Percentiles rank a stretch among this genome's conserved stretches.
Evolutionary conservation across 2,797 vertebrate genomes (phyloP).

Genomic region (Tokudaia muenninki): DNA sequence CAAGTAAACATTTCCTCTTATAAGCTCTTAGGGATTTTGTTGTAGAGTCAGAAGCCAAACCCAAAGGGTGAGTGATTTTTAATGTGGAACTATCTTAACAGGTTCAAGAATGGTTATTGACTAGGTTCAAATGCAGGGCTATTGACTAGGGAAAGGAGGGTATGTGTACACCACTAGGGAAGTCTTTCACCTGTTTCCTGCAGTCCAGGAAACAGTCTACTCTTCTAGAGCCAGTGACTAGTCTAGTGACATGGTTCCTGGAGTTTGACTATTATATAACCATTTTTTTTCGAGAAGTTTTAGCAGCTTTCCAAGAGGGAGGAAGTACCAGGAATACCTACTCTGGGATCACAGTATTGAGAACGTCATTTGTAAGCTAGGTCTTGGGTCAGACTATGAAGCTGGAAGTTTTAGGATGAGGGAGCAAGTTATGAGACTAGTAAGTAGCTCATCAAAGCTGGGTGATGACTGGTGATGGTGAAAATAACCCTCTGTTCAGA

Average conservation of each 20-base stretch:
- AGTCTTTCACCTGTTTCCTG: too few relatives aligned
- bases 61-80: background rate
- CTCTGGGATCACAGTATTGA: background rate
- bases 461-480: conserved; percentile 6
- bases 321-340: background rate
- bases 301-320: background rate
- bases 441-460: conserved; percentile 33
- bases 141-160: background rate
- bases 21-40: background rate
- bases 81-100: conserved; percentile 32
- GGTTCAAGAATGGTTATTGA: conserved; percentile 33
- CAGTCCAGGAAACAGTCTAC: too few relatives aligned
- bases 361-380: conserved; percentile 31
- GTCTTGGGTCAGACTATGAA: conserved; percentile 39
- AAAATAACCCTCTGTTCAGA: conserved; percentile 44
- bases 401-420: conserved; percentile 51
- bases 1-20: background rate
- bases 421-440: conserved; percentile 51
- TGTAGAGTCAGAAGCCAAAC: background rate
- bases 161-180: background rate
- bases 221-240: background rate
- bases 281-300: conserved; percentile 15
- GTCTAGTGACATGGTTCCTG: background rate
- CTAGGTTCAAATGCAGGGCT: background rate
- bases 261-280: background rate